Evolutionary conservation across 2,888 invertebrate genomes (phyloP).

Genomic region (Pinctada fucata): DNA sequence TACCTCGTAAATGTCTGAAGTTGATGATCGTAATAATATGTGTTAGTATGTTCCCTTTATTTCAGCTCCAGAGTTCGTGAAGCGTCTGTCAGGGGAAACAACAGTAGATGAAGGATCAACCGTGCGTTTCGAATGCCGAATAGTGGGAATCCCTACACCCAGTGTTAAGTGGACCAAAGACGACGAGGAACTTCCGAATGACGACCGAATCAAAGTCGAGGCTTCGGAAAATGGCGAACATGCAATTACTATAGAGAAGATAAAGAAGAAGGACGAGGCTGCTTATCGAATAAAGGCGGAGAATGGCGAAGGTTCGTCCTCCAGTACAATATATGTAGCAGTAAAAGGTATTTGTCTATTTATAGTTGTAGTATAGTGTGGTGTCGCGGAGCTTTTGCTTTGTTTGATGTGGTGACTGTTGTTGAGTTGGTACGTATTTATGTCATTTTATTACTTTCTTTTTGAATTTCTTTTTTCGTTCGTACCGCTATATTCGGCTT

Average conservation of each 20-base stretch:
- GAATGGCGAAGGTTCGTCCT: slow-evolving; percentile 66
- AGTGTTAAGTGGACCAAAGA: slow-evolving; percentile 64
- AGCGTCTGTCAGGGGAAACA: slow-evolving; percentile 60
- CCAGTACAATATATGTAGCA: slow-evolving; percentile 64
- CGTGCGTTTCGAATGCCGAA: slow-evolving; percentile 60
- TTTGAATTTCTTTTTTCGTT: neutral
- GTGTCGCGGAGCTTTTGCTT: neutral
- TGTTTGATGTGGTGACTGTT: slow-evolving; percentile 23
- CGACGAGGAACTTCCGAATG: slow-evolving; percentile 54
- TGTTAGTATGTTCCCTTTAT: slow-evolving; percentile 7
- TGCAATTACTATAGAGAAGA: slow-evolving; percentile 55
- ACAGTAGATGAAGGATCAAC: slow-evolving; percentile 61
- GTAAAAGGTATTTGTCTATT: slow-evolving; percentile 60
- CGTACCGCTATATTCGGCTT: neutral
- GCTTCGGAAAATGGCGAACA: slow-evolving; percentile 54
- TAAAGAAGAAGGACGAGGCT: slow-evolving; percentile 67
- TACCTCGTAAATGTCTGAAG: too few relatives aligned
- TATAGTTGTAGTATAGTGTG: neutral
- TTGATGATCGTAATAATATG: too few relatives aligned
- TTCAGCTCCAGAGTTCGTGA: slow-evolving; percentile 65
- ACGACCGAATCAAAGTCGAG: slow-evolving; percentile 54
- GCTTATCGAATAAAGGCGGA: slow-evolving; percentile 64
- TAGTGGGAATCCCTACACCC: slow-evolving; percentile 64
- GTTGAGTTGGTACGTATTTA: slow-evolving; percentile 11
- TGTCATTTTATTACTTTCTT: too few relatives aligned